Evolutionary conservation across 2,888 invertebrate genomes (phyloP), one percentile per base, ranked within the genome.

Genomic region (Acanthosepion lycidas): DNA sequence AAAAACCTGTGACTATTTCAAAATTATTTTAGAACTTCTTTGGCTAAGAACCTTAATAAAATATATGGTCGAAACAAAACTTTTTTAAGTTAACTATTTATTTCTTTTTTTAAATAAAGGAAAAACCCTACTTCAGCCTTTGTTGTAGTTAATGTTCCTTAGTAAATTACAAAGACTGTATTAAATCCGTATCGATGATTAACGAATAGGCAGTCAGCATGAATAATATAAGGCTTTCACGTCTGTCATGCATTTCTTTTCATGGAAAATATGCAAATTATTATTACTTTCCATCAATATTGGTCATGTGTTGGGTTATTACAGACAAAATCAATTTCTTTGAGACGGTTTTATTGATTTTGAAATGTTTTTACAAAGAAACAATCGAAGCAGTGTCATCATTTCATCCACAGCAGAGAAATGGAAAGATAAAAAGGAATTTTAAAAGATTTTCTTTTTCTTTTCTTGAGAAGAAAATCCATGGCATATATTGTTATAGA

Each of bases 281-380:
- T 78, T n/a, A 78, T 78, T n/a, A 78, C 78, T 78, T 78, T 78
- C n/a, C 78, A 78, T n/a, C 78, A 78, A 33, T 78, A n/a, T 18
- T 78, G 78, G 78, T 78, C n/a, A n/a, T 78, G 78, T n/a, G 12
- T 78, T 78, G 28, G 78, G 78, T 78, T 78, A 78, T 78, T n/a
- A 78, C 78, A 78, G 78, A 78, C 78, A 78, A 78, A 78, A n/a
- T 78, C 78, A 78, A 78, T 78, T n/a, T 78, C 78, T n/a, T 78
- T 78, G 78, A 78, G 78, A 78, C n/a, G 15, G 23, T 15, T 78
- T 78, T 78, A 78, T 78, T 78, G 78, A 78, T 78, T 78, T 78
- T 15, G 78, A 78, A 78, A 78, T 78, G 15, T 78, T 78, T n/a
- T 78, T 78, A 12, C 78, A 33, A n/a, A n/a, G n/a, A n/a, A 78